Evolutionary conservation across 2,797 vertebrate genomes (phyloP), one percentile per base, ranked within the genome.

Genomic region (Lycodopsis pacificus): DNA sequence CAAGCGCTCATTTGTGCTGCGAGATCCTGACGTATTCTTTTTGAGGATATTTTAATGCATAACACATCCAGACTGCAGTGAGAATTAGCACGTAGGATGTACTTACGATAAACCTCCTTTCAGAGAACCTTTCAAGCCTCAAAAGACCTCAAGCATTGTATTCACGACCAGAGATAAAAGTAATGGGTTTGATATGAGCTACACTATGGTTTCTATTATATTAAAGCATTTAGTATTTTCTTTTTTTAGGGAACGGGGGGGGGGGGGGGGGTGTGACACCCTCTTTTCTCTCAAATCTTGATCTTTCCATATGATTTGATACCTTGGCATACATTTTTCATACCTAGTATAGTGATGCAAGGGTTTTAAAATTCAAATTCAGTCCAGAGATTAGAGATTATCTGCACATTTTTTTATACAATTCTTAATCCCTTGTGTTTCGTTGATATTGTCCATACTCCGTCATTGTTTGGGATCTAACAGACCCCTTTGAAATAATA

Each of bases 31-130:
- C 72, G 3, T 86, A 86, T 89, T 84, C 86, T 79, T 80, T 93
- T 92, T 93, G 91, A 94, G 85, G 88, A 83, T 87, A 87, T 88
- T 80, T 81, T 69, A 76, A 88, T 81, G 68, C 82, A 65, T 59
- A 76, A 87, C 44, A n/a, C 79, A 65, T 67, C 77, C 64, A 61
- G 49, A 56, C 65, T 79, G 84, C 85, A 70, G 66, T 77, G 74
- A 81, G 77, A 83, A 80, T 80, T 81, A 83, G 44, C 74, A 66
- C 15, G 49, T 82, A 81, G 73, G 65, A 79, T 84, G 72, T 86
- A 42, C 77, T 89, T 76, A 73, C 89, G 86, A 93, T 72, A 71
- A 88, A 89, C 58, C 72, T 64, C 56, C 25, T 73, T 83, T 65
- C 34, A 65, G 68, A 90, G 77, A 81, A 73, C 36, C 73, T 85